These are phyloP conservation scores for Mustela nigripes DNA, from an alignment of 2,113 vertebrate species.

Conservation along the genomic window DNA sequence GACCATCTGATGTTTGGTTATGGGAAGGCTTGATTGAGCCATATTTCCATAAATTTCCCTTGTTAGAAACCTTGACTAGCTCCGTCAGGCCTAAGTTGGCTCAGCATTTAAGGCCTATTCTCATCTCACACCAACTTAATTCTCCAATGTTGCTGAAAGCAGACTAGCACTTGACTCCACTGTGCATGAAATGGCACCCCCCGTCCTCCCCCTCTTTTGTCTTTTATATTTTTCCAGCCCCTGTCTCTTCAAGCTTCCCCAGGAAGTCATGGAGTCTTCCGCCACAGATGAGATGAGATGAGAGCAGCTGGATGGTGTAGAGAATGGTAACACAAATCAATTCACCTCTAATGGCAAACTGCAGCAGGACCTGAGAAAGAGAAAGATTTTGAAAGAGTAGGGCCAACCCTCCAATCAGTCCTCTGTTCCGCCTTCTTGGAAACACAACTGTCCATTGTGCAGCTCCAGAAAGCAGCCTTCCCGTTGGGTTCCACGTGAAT, in stretches of 20 bases:
- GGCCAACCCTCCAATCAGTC: neutral
- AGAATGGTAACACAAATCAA: neutral
- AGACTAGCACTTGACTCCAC: neutral
- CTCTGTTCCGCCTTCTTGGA: neutral
- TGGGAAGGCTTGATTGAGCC: neutral
- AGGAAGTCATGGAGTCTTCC: neutral
- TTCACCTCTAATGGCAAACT: neutral
- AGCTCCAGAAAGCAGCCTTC: neutral
- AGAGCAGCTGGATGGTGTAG: neutral
- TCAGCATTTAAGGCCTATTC: neutral
- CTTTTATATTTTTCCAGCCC: neutral
- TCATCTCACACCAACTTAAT: neutral
- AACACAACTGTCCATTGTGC: neutral
- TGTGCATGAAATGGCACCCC: neutral
- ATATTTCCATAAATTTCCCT: neutral
- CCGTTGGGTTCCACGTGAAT: rapidly evolving
- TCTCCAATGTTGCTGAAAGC: neutral
- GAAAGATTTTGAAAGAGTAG: neutral
- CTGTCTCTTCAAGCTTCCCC: neutral
- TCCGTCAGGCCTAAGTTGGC: neutral
- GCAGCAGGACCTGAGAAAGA: neutral
- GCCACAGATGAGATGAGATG: neutral
- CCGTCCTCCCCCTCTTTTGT: neutral
- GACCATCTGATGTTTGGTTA: neutral
- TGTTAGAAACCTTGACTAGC: neutral